Conservation (phyloP, 23 tunicate species). For the Trididemnum nubilum region DNA sequence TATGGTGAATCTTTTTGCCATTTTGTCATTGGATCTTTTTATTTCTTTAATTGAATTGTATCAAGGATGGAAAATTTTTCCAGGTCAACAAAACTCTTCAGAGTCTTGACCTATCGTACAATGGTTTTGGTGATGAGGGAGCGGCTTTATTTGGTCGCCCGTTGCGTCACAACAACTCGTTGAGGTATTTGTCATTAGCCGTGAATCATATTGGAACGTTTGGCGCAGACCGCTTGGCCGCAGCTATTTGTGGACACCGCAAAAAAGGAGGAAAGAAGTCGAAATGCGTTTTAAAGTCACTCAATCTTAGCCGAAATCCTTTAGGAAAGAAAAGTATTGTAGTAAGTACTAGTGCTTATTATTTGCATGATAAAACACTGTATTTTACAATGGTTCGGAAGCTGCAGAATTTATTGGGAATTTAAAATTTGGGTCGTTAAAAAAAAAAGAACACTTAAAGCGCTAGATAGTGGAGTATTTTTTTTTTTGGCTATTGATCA, state of each 20-base stretch:
- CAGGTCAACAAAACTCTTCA: slow-evolving; percentile 54
- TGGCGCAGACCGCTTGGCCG: slow-evolving; percentile 63
- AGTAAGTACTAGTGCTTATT: slow-evolving; percentile 25
- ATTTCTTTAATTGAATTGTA: too few species aligned
- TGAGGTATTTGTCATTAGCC: slow-evolving; percentile 66
- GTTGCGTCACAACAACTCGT: slow-evolving; percentile 49
- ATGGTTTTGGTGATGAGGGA: slow-evolving; percentile 88
- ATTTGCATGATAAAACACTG: too few species aligned
- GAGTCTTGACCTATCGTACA: slow-evolving; percentile 75
- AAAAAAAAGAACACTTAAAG: too few species aligned
- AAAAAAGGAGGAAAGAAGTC: slow-evolving; percentile 51
- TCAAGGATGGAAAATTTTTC: too few species aligned
- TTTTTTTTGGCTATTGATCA: too few species aligned
- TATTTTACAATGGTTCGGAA: too few species aligned
- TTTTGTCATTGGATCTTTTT: too few species aligned
- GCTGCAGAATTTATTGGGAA: too few species aligned
- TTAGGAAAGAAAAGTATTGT: slow-evolving; percentile 53
- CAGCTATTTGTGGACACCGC: slow-evolving; percentile 55
- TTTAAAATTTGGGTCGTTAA: too few species aligned
- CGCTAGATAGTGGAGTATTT: too few species aligned
- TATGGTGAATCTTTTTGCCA: too few species aligned
- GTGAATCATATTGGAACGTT: slow-evolving; percentile 82
- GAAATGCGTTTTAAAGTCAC: slow-evolving; percentile 35
- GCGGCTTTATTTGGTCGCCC: slow-evolving; percentile 60
- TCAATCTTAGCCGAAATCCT: slow-evolving; percentile 69